Evolutionary conservation across 2,113 vertebrate genomes (phyloP), one percentile per base, ranked within the genome.

Genomic region (Dicrurus megarhynchus): DNA sequence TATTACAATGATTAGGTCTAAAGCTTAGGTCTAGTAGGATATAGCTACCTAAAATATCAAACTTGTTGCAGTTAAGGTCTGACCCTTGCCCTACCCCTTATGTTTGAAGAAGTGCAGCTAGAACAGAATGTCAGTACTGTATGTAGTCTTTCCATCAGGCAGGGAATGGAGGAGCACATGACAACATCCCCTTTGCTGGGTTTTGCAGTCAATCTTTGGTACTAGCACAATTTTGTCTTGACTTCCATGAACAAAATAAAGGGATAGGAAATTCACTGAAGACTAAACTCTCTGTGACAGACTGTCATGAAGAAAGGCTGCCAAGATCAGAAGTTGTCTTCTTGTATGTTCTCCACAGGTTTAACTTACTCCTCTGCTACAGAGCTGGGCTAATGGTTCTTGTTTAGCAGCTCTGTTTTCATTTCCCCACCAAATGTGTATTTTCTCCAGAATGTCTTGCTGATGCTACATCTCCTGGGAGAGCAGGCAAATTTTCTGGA

Each of bases 301-400:
- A 28, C 26, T 74, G 42, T 17, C 16, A 33, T 35, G 44, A 32
- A 69, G 53, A 68, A 49, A 63, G 33, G 18, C 28, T 61, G 22
- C 42, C 3, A 3, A 71, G 35, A 73, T 5, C 39, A 59, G 32
- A 30, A 81, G 11, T 19, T 9, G 10, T 18, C 49, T 87, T 82
- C 2, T 0, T 0, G 1, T 33, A 13, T 4, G 9, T 11, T 11
- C 24, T 65, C 35, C 32, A 10, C 2, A 5, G 11, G 7, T 64
- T 93, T 89, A 42, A 71, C 52, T 82, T 35, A 32, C 14, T 60
- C 44, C 44, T 68, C 20, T 61, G 55, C 50, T 57, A 15, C 61
- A 49, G 57, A 79, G 53, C 30, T 63, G 53, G 50, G 37, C 13
- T 70, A 84, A 52, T 0, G 5, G 22, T 28, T 73, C 52, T 89